Conservation (phyloP, 2,888 invertebrate genomes). For the Drosophila melanocephala region DNA sequence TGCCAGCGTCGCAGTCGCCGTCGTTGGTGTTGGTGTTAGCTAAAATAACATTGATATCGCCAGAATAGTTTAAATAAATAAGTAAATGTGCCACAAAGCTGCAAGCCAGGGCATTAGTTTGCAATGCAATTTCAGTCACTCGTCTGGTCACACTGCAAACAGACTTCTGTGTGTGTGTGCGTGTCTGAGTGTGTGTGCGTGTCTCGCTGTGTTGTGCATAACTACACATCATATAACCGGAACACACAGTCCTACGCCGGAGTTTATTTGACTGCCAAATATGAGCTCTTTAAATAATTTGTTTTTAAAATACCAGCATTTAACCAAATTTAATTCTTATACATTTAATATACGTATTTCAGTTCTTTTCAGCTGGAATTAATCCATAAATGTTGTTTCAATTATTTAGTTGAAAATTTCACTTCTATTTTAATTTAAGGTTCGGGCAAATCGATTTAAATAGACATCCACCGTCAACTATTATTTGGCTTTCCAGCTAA, state of each 20-base stretch:
- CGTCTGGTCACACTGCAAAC: conserved; percentile 29
- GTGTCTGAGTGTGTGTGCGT: not conserved
- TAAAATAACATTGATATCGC: conserved; percentile 54
- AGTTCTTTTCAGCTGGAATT: not conserved
- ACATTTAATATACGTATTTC: no score
- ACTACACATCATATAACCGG: conserved; percentile 1
- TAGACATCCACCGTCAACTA: not conserved
- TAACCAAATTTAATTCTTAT: not conserved
- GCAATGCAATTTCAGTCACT: conserved; percentile 21
- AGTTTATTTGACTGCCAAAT: not conserved
- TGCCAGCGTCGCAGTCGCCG: conserved; percentile 6
- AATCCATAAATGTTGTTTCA: not conserved
- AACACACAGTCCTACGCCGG: not conserved
- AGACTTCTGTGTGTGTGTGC: not conserved
- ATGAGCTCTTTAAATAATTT: not conserved
- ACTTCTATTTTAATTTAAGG: not conserved
- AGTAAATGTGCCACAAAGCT: conserved; percentile 47
- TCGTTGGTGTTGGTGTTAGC: conserved; percentile 31
- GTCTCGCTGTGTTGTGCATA: not conserved
- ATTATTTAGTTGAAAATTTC: no score
- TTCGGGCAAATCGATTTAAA: not conserved
- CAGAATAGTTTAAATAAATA: conserved; percentile 63
- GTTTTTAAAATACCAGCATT: not conserved
- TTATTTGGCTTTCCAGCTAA: not conserved
- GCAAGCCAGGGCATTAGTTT: conserved; percentile 12